Conservation (phyloP, 2,113 vertebrate genomes). For the Salvelinus sp. region DNA sequence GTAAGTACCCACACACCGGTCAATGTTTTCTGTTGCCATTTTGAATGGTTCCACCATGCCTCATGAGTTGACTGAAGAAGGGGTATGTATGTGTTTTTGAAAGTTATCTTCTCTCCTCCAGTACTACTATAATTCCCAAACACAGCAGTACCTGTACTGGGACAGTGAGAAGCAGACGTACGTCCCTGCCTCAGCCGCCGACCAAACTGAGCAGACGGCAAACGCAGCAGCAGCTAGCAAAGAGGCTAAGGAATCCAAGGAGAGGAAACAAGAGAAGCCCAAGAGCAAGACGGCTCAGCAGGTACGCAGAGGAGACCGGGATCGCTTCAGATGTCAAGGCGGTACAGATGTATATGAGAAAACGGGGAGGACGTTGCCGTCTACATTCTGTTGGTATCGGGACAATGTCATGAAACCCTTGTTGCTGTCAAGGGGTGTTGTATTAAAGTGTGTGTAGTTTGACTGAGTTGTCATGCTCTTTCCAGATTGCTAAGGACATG, state of each 20-base stretch:
- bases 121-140: conserved; percentile 98
- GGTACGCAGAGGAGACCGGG: conserved; percentile 64
- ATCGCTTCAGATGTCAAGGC: no score
- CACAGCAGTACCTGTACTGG: conserved; percentile 98
- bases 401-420: not conserved
- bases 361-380: not conserved
- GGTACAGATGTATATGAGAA: not conserved
- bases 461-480: not conserved
- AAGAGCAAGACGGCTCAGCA: conserved; percentile 99
- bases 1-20: conserved; percentile 66
- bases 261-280: conserved; percentile 94
- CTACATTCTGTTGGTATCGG: not conserved
- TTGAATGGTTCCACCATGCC: no score
- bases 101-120: conserved; percentile 51
- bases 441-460: not conserved
- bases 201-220: conserved; percentile 21
- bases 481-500: conserved; percentile 98
- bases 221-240: conserved; percentile 34
- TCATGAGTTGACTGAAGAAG: no score
- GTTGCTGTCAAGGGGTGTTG: not conserved
- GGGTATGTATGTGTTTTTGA: not conserved
- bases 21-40: no score
- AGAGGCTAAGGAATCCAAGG: conserved; percentile 78
- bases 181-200: conserved; percentile 76
- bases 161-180: conserved; percentile 94